Evolutionary conservation across 1,140 invertebrate species (phyloP).

Genomic region (Dinoponera quadriceps): DNA sequence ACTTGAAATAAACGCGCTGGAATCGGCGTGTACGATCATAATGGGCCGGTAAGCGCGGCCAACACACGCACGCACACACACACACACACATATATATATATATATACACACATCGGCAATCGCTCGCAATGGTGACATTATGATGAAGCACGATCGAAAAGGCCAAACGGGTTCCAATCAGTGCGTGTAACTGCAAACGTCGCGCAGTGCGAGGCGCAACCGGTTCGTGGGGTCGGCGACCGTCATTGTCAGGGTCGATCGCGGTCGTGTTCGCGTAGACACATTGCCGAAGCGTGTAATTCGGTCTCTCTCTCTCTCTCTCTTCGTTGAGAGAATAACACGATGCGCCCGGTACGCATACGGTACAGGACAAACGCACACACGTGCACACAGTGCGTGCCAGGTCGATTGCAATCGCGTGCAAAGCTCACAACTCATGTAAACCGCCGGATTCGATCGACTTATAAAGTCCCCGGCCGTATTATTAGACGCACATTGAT

Average conservation of each 20-base stretch:
- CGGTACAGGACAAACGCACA: too few species aligned
- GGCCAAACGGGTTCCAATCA: constrained; percentile 41
- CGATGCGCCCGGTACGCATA: background rate
- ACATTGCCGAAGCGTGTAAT: constrained; percentile 43
- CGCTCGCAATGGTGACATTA: constrained; percentile 1
- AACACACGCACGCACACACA: too few species aligned
- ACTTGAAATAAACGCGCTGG: background rate
- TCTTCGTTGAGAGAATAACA: too few species aligned
- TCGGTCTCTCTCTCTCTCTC: background rate
- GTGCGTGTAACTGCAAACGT: constrained; percentile 36
- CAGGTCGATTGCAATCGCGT: background rate
- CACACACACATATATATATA: too few species aligned
- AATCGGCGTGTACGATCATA: background rate
- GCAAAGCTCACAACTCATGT: background rate
- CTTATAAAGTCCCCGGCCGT: too few species aligned
- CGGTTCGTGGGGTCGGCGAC: constrained; percentile 65
- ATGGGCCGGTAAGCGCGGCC: constrained; percentile 3
- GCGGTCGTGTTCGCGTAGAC: background rate
- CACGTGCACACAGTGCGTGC: too few species aligned
- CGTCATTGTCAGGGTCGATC: constrained; percentile 72
- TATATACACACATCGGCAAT: too few species aligned
- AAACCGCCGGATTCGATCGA: background rate
- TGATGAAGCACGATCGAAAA: constrained; percentile 29
- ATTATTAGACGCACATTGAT: too few species aligned
- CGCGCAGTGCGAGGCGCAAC: constrained; percentile 49